A percentile compares a stretch with the other conserved stretches of the same genome.
phyloP scores from a whole-genome alignment of 2,113 vertebrate species.

The Seriola aureovittata region DNA sequence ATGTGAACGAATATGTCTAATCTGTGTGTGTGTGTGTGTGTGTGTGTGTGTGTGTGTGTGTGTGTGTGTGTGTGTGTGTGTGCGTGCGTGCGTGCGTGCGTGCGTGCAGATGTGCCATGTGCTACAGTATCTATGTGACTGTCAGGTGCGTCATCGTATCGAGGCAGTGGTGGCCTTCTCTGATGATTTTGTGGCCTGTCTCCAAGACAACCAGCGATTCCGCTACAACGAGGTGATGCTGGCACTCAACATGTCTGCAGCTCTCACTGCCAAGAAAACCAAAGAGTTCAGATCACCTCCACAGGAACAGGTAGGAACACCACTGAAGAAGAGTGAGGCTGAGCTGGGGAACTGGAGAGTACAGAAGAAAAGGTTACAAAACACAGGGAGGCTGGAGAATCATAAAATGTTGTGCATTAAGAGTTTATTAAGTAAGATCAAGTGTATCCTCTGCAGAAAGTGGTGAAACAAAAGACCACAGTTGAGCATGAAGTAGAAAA shows the following conservation, averaged over 20 bases:
- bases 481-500: background rate
- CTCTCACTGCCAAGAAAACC: slow-evolving; percentile 95
- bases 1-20: background rate
- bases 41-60: slow-evolving; percentile 15
- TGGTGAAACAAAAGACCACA: background rate
- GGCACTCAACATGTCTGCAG: slow-evolving; percentile 97
- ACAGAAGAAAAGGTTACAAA: background rate
- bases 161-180: slow-evolving; percentile 98
- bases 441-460: no score
- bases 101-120: slow-evolving; percentile 93
- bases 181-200: slow-evolving; percentile 94
- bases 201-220: slow-evolving; percentile 96
- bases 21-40: slow-evolving; percentile 8
- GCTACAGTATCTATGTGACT: slow-evolving; percentile 95
- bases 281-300: slow-evolving; percentile 97
- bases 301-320: slow-evolving; percentile 92
- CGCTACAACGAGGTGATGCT: slow-evolving; percentile 99
- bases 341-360: background rate
- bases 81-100: slow-evolving; percentile 14
- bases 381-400: background rate
- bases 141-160: slow-evolving; percentile 94
- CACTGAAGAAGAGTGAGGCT: background rate
- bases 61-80: background rate
- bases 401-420: background rate
- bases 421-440: background rate